phyloP scores from a whole-genome alignment of 2,113 vertebrate genomes.

The Crotalus helleri region DNA sequence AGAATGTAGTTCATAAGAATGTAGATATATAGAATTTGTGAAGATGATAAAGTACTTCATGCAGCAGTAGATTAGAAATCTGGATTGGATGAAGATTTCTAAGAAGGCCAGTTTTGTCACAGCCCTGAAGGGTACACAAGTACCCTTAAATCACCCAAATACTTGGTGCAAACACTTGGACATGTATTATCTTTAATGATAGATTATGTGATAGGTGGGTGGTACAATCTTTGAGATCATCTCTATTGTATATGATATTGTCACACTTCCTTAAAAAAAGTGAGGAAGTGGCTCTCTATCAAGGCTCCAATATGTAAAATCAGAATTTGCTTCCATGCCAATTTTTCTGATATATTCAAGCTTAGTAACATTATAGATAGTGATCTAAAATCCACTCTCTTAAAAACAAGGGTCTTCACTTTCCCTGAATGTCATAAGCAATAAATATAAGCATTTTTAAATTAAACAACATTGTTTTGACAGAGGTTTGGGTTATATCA shows the following conservation, averaged over 20 bases:
- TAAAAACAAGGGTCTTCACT: slow-evolving; percentile 15
- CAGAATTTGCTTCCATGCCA: slow-evolving; percentile 5
- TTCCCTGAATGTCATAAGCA: slow-evolving; percentile 43
- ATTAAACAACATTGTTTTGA: slow-evolving; percentile 33
- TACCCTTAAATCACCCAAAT: not conserved
- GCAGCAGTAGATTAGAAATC: not conserved
- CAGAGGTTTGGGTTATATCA: slow-evolving; percentile 34
- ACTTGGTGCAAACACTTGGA: not conserved
- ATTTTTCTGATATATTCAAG: slow-evolving; percentile 9
- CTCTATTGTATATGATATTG: not conserved
- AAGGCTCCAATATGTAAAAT: not conserved
- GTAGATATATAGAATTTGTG: not conserved
- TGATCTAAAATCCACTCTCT: not conserved
- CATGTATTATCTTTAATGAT: not conserved
- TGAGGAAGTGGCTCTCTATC: slow-evolving; percentile 21
- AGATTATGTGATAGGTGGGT: not conserved
- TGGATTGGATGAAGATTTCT: not conserved
- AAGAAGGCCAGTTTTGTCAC: not conserved
- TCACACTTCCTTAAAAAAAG: slow-evolving; percentile 16
- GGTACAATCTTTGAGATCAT: not conserved
- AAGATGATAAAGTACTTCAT: not conserved
- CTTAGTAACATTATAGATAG: not conserved
- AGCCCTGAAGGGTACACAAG: not conserved
- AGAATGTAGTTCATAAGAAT: not conserved
- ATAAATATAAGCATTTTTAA: slow-evolving; percentile 55